A percentile compares a stretch with the other conserved stretches of the same genome.
phyloP scores from a whole-genome alignment of 2,797 vertebrate genomes.

The Triplophysa yarkandensis region DNA sequence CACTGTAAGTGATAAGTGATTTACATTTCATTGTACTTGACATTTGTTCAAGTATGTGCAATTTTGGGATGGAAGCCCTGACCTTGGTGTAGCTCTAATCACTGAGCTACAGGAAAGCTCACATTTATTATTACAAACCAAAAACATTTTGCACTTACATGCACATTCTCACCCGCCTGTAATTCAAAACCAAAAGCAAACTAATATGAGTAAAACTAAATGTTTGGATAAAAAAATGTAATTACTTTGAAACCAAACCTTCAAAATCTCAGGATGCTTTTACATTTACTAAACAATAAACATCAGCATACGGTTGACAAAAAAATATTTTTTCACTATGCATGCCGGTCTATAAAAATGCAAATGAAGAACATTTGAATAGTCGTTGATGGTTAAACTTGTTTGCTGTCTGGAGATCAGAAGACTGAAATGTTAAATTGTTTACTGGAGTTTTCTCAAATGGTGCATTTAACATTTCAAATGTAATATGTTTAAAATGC shows the following conservation, averaged over 20 bases:
- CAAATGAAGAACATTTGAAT: slow-evolving; percentile 20
- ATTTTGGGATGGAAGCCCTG: too few species aligned
- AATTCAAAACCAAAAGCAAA: not conserved
- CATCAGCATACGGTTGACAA: not conserved
- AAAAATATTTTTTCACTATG: not conserved
- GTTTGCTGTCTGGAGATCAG: not conserved
- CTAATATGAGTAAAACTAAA: too few species aligned
- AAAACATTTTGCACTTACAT: not conserved
- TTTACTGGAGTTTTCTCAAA: not conserved
- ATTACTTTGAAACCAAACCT: too few species aligned
- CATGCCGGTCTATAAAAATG: slow-evolving; percentile 8
- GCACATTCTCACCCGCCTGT: not conserved
- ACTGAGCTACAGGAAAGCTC: too few species aligned
- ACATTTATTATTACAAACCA: not conserved
- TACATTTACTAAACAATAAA: not conserved
- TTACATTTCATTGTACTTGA: too few species aligned
- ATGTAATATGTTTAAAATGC: not conserved
- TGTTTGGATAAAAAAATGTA: too few species aligned
- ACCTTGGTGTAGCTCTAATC: too few species aligned
- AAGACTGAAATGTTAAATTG: not conserved
- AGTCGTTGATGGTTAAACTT: not conserved
- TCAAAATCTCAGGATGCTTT: too few species aligned
- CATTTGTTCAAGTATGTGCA: too few species aligned
- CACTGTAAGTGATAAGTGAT: too few species aligned
- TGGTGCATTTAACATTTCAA: not conserved